These are phyloP conservation scores for Cuniculus paca DNA, from an alignment of 2,797 vertebrate species.

Conservation along the genomic window DNA sequence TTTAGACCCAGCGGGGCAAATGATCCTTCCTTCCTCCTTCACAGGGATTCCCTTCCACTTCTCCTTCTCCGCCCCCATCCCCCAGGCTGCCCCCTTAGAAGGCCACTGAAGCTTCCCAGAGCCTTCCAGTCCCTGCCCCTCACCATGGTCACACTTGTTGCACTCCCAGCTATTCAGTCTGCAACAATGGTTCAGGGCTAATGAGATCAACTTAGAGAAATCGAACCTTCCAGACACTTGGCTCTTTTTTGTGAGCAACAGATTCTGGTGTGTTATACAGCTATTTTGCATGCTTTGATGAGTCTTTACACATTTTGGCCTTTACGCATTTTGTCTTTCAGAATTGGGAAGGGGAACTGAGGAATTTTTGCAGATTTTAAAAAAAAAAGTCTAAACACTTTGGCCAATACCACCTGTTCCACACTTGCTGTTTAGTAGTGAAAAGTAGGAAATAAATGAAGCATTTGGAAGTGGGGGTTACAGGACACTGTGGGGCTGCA, in stretches of 20 bases:
- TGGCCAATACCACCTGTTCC: neutral
- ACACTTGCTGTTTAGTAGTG: neutral
- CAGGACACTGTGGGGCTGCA: neutral
- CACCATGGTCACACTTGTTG: neutral
- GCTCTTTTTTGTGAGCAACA: neutral
- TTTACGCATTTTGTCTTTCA: constrained; percentile 5
- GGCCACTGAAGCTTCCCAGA: neutral
- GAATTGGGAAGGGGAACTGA: neutral
- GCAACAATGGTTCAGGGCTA: neutral
- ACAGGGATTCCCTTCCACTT: neutral
- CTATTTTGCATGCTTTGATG: neutral
- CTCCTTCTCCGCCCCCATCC: constrained; percentile 12
- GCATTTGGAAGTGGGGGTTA: neutral
- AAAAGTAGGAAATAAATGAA: constrained; percentile 14
- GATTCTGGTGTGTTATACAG: neutral
- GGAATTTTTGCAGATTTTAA: neutral
- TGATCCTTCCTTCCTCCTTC: constrained; percentile 35
- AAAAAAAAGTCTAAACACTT: neutral
- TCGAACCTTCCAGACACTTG: neutral
- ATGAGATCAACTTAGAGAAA: neutral
- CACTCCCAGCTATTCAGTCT: neutral
- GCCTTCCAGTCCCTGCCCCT: neutral
- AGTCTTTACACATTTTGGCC: constrained; percentile 33
- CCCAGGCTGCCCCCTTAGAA: neutral
- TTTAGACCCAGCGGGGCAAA: constrained; percentile 54